Percentiles rank a stretch among this genome's conserved stretches.
Conservation (phyloP, 2,888 invertebrate species). For the Agrochola lychnidis region DNA sequence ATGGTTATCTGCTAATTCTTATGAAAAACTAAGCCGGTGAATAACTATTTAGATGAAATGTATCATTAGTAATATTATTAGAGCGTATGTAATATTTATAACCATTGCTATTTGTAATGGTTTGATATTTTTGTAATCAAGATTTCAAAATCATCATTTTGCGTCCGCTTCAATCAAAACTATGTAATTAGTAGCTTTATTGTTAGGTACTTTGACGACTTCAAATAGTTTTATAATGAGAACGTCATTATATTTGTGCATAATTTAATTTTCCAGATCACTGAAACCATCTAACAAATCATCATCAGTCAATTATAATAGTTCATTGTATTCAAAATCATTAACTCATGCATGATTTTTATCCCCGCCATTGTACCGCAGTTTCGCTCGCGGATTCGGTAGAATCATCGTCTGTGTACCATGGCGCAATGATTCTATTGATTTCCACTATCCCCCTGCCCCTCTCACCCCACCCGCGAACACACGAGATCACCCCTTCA, state of each 20-base stretch:
- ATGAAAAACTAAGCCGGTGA: neutral
- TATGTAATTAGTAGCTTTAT: no score
- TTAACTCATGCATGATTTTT: conserved; percentile 39
- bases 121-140: neutral
- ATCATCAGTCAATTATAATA: conserved; percentile 20
- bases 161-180: no score
- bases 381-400: conserved; percentile 58
- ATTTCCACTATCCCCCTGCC: conserved; percentile 80
- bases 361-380: neutral
- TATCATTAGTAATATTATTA: no score
- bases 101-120: neutral
- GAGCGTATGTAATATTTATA: neutral
- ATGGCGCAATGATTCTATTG: conserved; percentile 88
- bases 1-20: neutral
- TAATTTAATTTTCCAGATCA: neutral
- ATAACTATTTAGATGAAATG: neutral
- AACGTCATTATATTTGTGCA: no score
- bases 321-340: conserved; percentile 25
- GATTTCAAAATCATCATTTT: neutral
- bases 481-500: conserved; percentile 66
- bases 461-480: conserved; percentile 57
- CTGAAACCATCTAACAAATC: neutral
- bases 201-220: no score
- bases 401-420: conserved; percentile 78
- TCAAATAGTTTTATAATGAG: no score